Conservation (phyloP, 2,888 invertebrate genomes). For the Drosophila tanythrix region DNA sequence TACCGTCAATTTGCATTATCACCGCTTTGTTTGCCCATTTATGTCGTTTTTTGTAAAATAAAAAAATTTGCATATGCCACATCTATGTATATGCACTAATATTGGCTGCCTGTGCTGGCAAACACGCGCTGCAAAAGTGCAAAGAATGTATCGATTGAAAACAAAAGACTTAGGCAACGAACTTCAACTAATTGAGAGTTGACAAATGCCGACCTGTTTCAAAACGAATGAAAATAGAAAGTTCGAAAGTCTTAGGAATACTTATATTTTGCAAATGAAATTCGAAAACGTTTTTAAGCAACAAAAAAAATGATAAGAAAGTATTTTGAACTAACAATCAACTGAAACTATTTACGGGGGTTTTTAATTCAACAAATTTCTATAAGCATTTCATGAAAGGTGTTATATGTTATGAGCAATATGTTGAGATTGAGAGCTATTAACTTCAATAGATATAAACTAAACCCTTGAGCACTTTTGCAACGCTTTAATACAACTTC, state of each 20-base stretch:
- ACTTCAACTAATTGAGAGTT: conserved; percentile 40
- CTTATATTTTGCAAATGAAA: neutral
- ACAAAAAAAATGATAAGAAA: neutral
- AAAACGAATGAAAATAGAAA: neutral
- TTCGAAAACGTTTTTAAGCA: neutral
- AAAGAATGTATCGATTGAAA: conserved; percentile 24
- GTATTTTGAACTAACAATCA: neutral
- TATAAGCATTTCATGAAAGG: neutral
- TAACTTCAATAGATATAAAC: neutral
- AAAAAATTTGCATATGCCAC: conserved; percentile 21
- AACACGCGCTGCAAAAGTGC: conserved; percentile 1
- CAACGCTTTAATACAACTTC: neutral
- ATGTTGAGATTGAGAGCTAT: neutral
- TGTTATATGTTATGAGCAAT: neutral
- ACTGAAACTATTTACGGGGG: neutral
- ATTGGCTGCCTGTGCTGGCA: conserved; percentile 14
- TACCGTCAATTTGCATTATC: conserved; percentile 58
- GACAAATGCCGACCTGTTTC: conserved; percentile 1
- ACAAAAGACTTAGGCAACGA: conserved; percentile 73
- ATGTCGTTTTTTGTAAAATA: conserved; percentile 1
- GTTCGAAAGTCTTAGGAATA: neutral
- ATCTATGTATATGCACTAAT: conserved; percentile 6
- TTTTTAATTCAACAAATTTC: neutral
- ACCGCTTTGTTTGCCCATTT: conserved; percentile 29
- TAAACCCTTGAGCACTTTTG: neutral